These are phyloP conservation scores for Tyria jacobaeae DNA, from an alignment of 2,888 invertebrate genomes.

Conservation along the genomic window DNA sequence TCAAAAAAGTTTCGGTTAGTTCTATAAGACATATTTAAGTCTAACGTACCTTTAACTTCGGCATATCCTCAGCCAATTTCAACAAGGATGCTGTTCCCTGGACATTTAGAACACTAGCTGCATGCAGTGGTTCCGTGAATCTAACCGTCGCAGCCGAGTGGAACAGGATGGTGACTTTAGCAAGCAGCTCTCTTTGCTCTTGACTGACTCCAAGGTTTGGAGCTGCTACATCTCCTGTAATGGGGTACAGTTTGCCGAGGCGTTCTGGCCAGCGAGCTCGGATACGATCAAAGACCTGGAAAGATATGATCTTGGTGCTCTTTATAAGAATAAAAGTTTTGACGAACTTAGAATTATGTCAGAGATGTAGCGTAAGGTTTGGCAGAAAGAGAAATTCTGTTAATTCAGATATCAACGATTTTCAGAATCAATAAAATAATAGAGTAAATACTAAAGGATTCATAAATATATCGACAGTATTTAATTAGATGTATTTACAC, in stretches of 20 bases:
- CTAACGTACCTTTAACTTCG: slow-evolving; percentile 88
- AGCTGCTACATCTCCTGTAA: slow-evolving; percentile 92
- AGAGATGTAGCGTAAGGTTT: too few relatives aligned
- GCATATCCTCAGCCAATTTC: slow-evolving; percentile 93
- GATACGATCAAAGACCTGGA: slow-evolving; percentile 90
- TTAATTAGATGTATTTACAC: too few relatives aligned
- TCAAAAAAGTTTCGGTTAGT: too few relatives aligned
- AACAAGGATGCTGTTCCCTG: slow-evolving; percentile 94
- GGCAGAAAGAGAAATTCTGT: too few relatives aligned
- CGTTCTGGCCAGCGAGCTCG: slow-evolving; percentile 88
- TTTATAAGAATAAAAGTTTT: too few relatives aligned
- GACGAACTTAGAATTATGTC: too few relatives aligned
- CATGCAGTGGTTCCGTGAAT: slow-evolving; percentile 96
- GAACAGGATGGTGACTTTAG: slow-evolving; percentile 94
- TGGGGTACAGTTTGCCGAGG: slow-evolving; percentile 89
- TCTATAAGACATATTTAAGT: too few relatives aligned
- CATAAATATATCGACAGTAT: too few relatives aligned
- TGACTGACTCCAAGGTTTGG: slow-evolving; percentile 90
- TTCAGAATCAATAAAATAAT: too few relatives aligned
- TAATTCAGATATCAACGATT: too few relatives aligned
- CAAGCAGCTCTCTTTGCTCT: slow-evolving; percentile 88
- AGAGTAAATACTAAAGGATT: too few relatives aligned
- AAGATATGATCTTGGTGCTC: neutral
- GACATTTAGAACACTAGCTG: slow-evolving; percentile 95
- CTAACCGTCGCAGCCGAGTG: slow-evolving; percentile 98